Base-by-base conservation (phyloP, 2,888 invertebrate genomes). In the Ceraclea dissimilis region DNA sequence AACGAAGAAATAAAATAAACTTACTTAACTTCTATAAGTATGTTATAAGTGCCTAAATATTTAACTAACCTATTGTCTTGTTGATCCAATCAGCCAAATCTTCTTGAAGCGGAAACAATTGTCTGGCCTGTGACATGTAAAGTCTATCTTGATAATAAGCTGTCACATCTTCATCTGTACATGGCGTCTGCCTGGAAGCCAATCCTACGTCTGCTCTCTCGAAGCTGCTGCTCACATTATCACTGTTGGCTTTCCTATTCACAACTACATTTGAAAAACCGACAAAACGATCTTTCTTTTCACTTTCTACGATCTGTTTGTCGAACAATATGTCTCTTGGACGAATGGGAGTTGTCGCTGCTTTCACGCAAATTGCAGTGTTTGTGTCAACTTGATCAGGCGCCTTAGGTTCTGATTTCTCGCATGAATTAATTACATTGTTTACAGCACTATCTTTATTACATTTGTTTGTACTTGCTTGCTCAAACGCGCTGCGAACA, bases 61-160 rank as follows among this genome's bases (percentile, higher is more conserved):
- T n/a, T n/a, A 26, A 26, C 49, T 49, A 6, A 91, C 92, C 88
- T 63, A 91, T 78, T 55, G 85, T 87, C 70, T 88, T 90, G 69
- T 89, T 89, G 61, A 93, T 84, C 92, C 92, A 93, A 65, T 91
- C 90, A 6, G 91, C 89, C 55, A 92, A 74, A 71, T 93, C 92
- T 69, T 92, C 91, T 71, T 90, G 89, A 61, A 92, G 75, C 0
- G 91, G 91, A 66, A 86, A 83, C 65, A 92, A 76, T 70, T 90
- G 88, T 51, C 87, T 78, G 70, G 86, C 85, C 72, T 91, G 90
- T 60, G 86, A 84, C 67, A 84, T 83, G 67, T 85, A 79, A 64
- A 88, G 83, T 68, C 86, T 80, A 69, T 86, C 86, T 65, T 86
- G 79, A 69, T 85, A 86, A 66, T 79, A 83, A 64, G 83, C 83